phyloP scores from a whole-genome alignment of 2,888 invertebrate genomes.

The Spicauda simplicius region DNA sequence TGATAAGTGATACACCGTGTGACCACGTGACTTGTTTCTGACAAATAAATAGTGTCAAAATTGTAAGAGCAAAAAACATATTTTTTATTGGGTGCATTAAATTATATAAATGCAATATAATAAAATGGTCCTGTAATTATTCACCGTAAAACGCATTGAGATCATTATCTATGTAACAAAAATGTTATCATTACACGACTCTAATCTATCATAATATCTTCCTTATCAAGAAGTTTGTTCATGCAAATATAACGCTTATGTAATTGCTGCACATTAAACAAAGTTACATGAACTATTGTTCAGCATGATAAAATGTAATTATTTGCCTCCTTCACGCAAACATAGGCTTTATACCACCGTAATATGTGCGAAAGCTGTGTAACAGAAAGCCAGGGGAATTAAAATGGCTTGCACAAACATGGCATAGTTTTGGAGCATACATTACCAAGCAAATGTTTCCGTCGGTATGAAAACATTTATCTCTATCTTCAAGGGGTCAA shows the following conservation, averaged over 20 bases:
- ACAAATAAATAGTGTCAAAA: too few species aligned
- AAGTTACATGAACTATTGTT: conserved; percentile 30
- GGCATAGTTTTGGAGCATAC: conserved; percentile 32
- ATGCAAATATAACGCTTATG: conserved; percentile 32
- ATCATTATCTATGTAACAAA: conserved; percentile 26
- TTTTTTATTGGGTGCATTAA: not conserved
- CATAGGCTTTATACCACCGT: conserved; percentile 11
- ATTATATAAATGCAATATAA: not conserved
- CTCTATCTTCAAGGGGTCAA: conserved; percentile 49
- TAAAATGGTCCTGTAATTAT: conserved; percentile 18
- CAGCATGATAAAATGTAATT: conserved; percentile 29
- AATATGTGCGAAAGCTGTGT: conserved; percentile 12
- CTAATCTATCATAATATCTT: conserved; percentile 28
- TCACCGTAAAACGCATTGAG: conserved; percentile 3
- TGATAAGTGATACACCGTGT: too few species aligned
- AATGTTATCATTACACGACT: conserved; percentile 31
- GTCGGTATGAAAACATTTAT: conserved; percentile 43
- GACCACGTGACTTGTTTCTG: too few species aligned
- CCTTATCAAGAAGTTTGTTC: conserved; percentile 16
- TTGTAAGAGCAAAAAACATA: too few species aligned
- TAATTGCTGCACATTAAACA: conserved; percentile 24
- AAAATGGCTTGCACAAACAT: conserved; percentile 36
- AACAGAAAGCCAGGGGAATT: conserved; percentile 17
- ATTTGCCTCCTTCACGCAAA: conserved; percentile 11
- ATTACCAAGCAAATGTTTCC: conserved; percentile 36